Base-by-base conservation (phyloP, 30 jellyfish, hydroid and myxozoan species). In the Turritopsis rubra region DNA sequence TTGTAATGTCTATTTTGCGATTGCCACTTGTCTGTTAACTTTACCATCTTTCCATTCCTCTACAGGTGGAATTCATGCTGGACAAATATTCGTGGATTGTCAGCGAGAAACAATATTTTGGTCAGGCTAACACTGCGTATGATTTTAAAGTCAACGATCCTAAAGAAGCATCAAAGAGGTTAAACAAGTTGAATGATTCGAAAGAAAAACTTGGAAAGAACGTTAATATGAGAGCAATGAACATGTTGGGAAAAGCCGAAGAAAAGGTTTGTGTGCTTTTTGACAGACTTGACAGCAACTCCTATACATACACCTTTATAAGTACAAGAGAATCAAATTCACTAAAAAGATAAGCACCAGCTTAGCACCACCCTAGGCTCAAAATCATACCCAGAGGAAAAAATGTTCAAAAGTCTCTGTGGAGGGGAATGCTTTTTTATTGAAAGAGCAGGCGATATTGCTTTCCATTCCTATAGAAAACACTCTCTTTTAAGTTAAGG, bases 201-300 rank as follows among this genome's bases (percentile, higher is more conserved):
- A 84, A 84, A 41, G 97, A 95, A 53, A 95, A 89, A 52, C 89
- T 95, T 83, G 88, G 96, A 70, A 89, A 90, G 52, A 90, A 85
- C 54, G 96, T 95, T 81, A 95, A 95, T 90, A 89, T 87, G 96
- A 73, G 99, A 79, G 99, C 99, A 0, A 95, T 95, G 99, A 87
- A 86, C 54, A 89, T 89, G 97, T 89, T 95, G 30, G 97, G 96
- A 27, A 88, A 95, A 82, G 99, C 99, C 25, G 99, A 95, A 75
- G 99, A 95, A 65, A 89, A 89, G 96, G 99, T 91, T 31, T 0
- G 21, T 79, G 18, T 72, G 54, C n/a, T 60, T 60, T 60, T 18
- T n/a, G n/a, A n/a, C n/a, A n/a, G n/a, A n/a, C n/a, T n/a, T n/a
- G n/a, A n/a, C n/a, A n/a, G n/a, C n/a, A n/a, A n/a, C n/a, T n/a